A percentile compares a stretch with the other conserved stretches of the same genome.
These are phyloP conservation scores for Agrochola lychnidis DNA, from an alignment of 2,888 invertebrate genomes.

Conservation along the genomic window DNA sequence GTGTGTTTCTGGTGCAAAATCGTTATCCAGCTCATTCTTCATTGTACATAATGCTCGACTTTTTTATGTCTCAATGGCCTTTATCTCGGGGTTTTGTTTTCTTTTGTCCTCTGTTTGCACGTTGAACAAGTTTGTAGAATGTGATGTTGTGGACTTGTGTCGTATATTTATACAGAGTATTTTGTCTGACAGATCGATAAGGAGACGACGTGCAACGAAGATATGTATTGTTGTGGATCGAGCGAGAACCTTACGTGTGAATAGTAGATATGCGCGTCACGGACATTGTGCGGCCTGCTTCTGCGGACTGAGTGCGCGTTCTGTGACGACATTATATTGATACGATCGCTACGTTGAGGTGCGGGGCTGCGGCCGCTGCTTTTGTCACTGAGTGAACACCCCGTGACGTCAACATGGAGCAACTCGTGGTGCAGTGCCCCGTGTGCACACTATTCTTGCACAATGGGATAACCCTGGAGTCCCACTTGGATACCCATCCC, in stretches of 20 bases:
- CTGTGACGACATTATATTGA: slow-evolving; percentile 74
- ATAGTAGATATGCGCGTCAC: slow-evolving; percentile 86
- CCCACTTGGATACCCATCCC: slow-evolving; percentile 96
- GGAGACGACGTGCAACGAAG: slow-evolving; percentile 83
- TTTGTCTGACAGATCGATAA: slow-evolving; percentile 89
- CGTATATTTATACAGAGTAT: slow-evolving; percentile 82
- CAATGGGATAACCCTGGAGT: slow-evolving; percentile 95
- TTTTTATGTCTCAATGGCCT: slow-evolving; percentile 90
- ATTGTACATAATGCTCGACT: slow-evolving; percentile 83
- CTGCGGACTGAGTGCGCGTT: slow-evolving; percentile 79
- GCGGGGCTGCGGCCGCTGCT: slow-evolving; percentile 54
- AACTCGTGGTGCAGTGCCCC: slow-evolving; percentile 92
- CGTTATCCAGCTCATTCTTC: slow-evolving; percentile 76
- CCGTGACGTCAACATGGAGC: slow-evolving; percentile 82
- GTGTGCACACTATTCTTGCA: slow-evolving; percentile 96
- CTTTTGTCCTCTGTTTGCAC: slow-evolving; percentile 88
- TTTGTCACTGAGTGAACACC: slow-evolving; percentile 53
- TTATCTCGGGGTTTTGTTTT: slow-evolving; percentile 90
- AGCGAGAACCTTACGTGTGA: slow-evolving; percentile 82
- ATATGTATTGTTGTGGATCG: slow-evolving; percentile 85
- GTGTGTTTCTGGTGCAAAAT: slow-evolving; percentile 69
- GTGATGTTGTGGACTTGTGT: slow-evolving; percentile 76
- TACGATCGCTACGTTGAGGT: slow-evolving; percentile 63
- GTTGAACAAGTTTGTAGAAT: slow-evolving; percentile 84
- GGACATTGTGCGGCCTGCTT: slow-evolving; percentile 80